A percentile compares a stretch with the other conserved stretches of the same genome.
Evolutionary conservation across 2,888 invertebrate species (phyloP).

Genomic region (Trachelus iudaicus): DNA sequence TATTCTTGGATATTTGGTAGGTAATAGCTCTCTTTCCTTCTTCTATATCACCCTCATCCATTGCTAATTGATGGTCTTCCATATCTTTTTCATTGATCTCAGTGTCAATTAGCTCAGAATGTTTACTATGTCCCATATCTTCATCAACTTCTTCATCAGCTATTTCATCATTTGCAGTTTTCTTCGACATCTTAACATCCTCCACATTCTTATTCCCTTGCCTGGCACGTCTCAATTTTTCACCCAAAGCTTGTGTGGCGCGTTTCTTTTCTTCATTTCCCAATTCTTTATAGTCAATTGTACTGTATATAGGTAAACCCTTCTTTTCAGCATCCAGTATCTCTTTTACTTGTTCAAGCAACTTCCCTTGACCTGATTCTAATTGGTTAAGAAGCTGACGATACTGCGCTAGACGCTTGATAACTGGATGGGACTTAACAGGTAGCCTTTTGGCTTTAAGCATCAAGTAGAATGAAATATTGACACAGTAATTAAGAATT

Average conservation of each 20-base stretch:
- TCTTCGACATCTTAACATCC: slow-evolving; percentile 60
- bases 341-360: slow-evolving; percentile 76
- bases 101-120: slow-evolving; percentile 17
- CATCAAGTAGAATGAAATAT: slow-evolving; percentile 86
- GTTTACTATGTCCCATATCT: slow-evolving; percentile 29
- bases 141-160: slow-evolving; percentile 25
- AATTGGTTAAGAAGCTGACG: slow-evolving; percentile 81
- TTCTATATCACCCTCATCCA: slow-evolving; percentile 32
- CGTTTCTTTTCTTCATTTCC: slow-evolving; percentile 54
- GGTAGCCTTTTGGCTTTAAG: slow-evolving; percentile 81
- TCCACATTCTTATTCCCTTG: slow-evolving; percentile 21
- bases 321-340: slow-evolving; percentile 70
- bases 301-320: slow-evolving; percentile 62
- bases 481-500: slow-evolving; percentile 83
- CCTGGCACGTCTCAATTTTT: slow-evolving; percentile 3
- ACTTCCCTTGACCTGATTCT: slow-evolving; percentile 75
- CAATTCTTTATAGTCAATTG: slow-evolving; percentile 23
- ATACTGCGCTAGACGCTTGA: slow-evolving; percentile 85
- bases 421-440: slow-evolving; percentile 88
- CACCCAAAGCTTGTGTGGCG: neutral
- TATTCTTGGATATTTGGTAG: slow-evolving; percentile 95
- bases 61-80: slow-evolving; percentile 51
- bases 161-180: slow-evolving; percentile 55
- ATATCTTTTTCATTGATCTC: slow-evolving; percentile 46
- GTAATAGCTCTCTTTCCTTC: slow-evolving; percentile 84